Percentiles rank a stretch among this genome's conserved stretches.
Conservation (phyloP, 2,113 vertebrate species). For the Eptesicus fuscus region DNA sequence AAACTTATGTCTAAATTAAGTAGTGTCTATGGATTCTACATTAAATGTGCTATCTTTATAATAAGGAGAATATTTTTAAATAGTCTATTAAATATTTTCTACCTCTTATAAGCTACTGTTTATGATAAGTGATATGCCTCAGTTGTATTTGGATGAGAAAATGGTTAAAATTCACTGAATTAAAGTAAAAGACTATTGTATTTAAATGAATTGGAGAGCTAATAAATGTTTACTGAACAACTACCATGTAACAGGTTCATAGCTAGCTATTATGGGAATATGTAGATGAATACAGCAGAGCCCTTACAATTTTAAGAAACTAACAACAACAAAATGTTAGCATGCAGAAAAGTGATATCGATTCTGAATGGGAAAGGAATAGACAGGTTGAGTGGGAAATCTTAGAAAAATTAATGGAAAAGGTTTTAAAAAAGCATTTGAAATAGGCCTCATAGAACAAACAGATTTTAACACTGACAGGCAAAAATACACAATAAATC, state of each 20-base stretch:
- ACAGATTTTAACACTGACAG: background rate
- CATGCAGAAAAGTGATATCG: background rate
- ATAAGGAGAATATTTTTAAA: background rate
- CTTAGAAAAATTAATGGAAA: constrained; percentile 10
- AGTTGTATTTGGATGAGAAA: background rate
- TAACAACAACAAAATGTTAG: background rate
- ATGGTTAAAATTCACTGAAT: background rate
- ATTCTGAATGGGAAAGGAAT: background rate
- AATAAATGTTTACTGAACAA: background rate
- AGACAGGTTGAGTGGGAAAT: background rate
- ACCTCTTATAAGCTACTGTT: background rate
- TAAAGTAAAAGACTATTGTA: background rate
- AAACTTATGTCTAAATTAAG: background rate
- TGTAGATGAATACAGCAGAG: background rate
- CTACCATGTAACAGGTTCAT: background rate
- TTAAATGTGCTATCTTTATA: background rate
- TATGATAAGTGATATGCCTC: background rate
- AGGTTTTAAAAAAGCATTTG: background rate
- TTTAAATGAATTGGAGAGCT: background rate
- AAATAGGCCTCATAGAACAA: background rate
- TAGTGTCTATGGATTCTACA: background rate
- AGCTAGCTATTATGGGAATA: background rate
- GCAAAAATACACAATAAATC: background rate
- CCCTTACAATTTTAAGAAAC: background rate
- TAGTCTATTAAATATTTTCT: background rate